phyloP scores from a whole-genome alignment of 2,113 vertebrate genomes.

The Gobius niger region DNA sequence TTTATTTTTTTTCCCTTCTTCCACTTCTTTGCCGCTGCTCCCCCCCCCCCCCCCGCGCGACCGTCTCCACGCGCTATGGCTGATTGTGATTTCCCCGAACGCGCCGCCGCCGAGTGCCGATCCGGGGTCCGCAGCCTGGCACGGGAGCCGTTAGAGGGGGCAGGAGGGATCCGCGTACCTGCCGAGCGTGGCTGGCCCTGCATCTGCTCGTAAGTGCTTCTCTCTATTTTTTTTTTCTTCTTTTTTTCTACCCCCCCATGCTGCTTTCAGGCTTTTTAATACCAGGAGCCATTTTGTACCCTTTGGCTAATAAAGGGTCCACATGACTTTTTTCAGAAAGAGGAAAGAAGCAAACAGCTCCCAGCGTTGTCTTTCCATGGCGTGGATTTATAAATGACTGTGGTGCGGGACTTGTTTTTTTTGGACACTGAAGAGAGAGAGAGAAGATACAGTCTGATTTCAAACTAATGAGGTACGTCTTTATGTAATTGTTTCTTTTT shows the following conservation, averaged over 20 bases:
- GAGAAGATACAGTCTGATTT: slow-evolving; percentile 60
- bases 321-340: slow-evolving; percentile 67
- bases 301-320: slow-evolving; percentile 65
- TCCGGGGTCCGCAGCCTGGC: slow-evolving; percentile 81
- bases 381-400: slow-evolving; percentile 54
- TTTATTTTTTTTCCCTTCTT: slow-evolving; percentile 59
- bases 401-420: slow-evolving; percentile 46
- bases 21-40: slow-evolving; percentile 39
- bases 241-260: slow-evolving; percentile 45
- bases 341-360: slow-evolving; percentile 49
- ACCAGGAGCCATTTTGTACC: slow-evolving; percentile 88
- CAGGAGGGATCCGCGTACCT: slow-evolving; percentile 79
- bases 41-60: slow-evolving; percentile 18
- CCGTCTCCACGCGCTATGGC: slow-evolving; percentile 68
- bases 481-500: slow-evolving; percentile 42
- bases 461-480: slow-evolving; percentile 83
- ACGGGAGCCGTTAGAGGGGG: slow-evolving; percentile 77
- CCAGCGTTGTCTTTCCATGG: slow-evolving; percentile 41
- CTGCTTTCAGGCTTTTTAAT: slow-evolving; percentile 69
- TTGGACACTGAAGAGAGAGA: slow-evolving; percentile 51
- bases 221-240: too few relatives aligned
- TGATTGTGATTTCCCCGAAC: slow-evolving; percentile 64
- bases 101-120: slow-evolving; percentile 62
- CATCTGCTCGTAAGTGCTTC: slow-evolving; percentile 73
- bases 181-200: slow-evolving; percentile 83